Evolutionary conservation across 2,797 vertebrate genomes (phyloP).

Genomic region (Sebastes paucispinis): DNA sequence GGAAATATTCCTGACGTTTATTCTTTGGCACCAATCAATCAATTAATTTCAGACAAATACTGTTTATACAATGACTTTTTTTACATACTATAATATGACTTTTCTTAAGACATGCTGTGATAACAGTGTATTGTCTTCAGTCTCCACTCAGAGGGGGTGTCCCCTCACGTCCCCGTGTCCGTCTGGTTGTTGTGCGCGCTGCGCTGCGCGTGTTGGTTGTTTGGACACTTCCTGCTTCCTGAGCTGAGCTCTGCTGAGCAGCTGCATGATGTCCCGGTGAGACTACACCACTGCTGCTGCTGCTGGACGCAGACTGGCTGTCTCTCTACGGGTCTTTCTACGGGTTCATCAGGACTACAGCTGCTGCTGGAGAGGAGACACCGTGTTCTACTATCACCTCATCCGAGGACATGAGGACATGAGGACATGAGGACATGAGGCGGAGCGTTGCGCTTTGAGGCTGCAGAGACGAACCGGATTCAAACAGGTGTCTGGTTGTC

Average conservation of each 20-base stretch:
- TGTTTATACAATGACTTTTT: no score
- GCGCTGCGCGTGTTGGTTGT: neutral
- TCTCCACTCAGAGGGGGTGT: neutral
- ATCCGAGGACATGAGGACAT: neutral
- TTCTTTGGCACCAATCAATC: no score
- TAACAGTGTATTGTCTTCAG: no score
- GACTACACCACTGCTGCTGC: neutral
- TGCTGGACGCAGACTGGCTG: no score
- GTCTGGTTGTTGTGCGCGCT: neutral
- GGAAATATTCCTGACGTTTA: no score
- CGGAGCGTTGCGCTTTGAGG: conserved; percentile 12
- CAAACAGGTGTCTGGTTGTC: conserved; percentile 79
- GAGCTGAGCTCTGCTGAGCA: neutral
- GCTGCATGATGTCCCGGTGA: neutral
- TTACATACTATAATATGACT: no score
- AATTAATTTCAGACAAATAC: no score
- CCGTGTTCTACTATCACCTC: neutral
- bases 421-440: neutral
- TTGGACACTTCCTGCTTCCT: conserved; percentile 57
- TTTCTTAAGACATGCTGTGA: fast-evolving
- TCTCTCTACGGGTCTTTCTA: no score
- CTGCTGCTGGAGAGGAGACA: no score
- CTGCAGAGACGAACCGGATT: conserved; percentile 44
- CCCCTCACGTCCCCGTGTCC: neutral
- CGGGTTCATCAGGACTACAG: no score